Evolutionary conservation across 2,113 vertebrate species (phyloP), one percentile per base, ranked within the genome.

Genomic region (Ornithorhynchus anatinus): DNA sequence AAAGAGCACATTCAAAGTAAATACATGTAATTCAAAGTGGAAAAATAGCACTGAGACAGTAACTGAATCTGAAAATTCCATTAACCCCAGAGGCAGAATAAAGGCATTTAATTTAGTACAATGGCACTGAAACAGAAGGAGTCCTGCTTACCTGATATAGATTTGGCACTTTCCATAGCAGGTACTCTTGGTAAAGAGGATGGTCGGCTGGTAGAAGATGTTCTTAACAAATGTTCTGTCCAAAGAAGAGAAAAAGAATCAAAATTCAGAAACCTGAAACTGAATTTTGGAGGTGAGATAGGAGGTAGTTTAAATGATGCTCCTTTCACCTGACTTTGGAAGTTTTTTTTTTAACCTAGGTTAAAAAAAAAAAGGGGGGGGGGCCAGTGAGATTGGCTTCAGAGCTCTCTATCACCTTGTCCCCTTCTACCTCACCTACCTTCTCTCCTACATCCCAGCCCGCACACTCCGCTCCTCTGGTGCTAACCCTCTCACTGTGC

Each of bases 161-260:
- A 73, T 83, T 98, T 98, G 74, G 94, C 89, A 78, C 94, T 91
- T 80, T 98, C 96, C 91, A 98, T 96, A 59, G 94, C 93, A 13
- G 95, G 94, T 37, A 95, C 96, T 77, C 97, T 93, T 20, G 96
- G 96, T 53, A 92, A 89, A n/a, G 96, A 92, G 0, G 93, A 90
- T 1, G 95, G 92, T 4, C 96, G 89, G 87, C 92, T 94, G 25
- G 94, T 85, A 1, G 96, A 94, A 2, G 94, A 88, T 3, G 94
- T 94, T 84, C 96, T 92, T 79, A 97, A 75, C 42, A 97, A 86
- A 74, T 97, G 95, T 22, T 98, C 96, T 89, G 89, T 65, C 90
- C 62, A 85, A 83, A 84, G 69, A 0, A 44, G 58, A 74, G n/a
- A n/a, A n/a, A n/a, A 69, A 12, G 62, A 7, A 20, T 14, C 47